Evolutionary conservation across 2,113 vertebrate species (phyloP).

Genomic region (Hyla sarda): DNA sequence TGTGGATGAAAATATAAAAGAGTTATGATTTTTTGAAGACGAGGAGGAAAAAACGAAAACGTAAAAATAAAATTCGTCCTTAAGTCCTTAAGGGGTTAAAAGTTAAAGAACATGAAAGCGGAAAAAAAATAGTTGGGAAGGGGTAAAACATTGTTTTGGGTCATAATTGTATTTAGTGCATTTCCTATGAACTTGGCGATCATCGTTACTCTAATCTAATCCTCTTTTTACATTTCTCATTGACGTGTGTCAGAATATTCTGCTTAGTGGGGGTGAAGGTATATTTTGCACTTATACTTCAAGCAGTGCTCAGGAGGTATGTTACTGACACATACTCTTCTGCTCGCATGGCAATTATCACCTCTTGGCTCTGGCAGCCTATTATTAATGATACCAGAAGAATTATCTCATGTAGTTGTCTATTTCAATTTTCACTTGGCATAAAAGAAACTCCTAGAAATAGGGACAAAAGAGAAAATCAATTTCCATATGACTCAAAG

Average conservation of each 20-base stretch:
- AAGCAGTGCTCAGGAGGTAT: conserved; percentile 6
- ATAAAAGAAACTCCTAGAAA: background rate
- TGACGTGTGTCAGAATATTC: background rate
- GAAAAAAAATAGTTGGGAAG: no score
- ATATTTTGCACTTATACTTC: conserved; percentile 4
- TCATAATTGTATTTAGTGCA: no score
- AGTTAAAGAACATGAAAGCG: no score
- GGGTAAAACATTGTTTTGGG: no score
- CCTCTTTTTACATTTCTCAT: background rate
- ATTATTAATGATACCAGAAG: conserved; percentile 30
- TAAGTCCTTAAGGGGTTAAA: no score
- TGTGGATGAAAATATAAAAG: no score
- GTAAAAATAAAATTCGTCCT: no score
- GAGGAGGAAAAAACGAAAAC: no score
- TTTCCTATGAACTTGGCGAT: no score
- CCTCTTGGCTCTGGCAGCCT: conserved; percentile 25
- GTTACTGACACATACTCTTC: conserved; percentile 26
- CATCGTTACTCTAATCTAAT: no score
- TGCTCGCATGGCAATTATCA: conserved; percentile 33
- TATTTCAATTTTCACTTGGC: background rate
- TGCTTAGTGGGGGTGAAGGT: background rate
- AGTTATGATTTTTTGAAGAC: no score
- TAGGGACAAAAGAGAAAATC: background rate
- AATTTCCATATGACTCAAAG: no score
- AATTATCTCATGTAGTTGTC: background rate